Conservation (phyloP, 2,888 invertebrate species). For the Sesia apiformis region DNA sequence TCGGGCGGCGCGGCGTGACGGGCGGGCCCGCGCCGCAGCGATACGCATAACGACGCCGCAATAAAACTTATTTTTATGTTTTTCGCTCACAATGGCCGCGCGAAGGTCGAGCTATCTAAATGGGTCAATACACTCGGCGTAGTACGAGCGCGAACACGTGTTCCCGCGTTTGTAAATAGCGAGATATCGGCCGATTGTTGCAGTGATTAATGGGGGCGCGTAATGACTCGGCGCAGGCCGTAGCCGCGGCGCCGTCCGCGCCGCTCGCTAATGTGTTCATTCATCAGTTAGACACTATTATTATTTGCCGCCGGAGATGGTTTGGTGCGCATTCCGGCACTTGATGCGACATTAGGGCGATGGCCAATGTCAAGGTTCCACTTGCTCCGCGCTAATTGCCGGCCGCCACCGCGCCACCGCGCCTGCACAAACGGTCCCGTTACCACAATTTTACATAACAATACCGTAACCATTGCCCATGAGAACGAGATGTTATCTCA, state of each 20-base stretch:
- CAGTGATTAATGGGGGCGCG: conserved; percentile 73
- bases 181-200: conserved; percentile 75
- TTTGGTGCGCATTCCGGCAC: conserved; percentile 60
- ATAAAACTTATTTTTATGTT: conserved; percentile 76
- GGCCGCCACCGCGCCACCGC: neutral
- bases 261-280: conserved; percentile 66
- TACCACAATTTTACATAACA: neutral
- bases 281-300: conserved; percentile 67
- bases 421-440: neutral
- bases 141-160: conserved; percentile 71
- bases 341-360: conserved; percentile 62
- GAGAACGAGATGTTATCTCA: too few relatives aligned
- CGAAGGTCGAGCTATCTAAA: conserved; percentile 75
- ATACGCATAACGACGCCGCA: conserved; percentile 73
- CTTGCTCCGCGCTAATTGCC: conserved; percentile 46
- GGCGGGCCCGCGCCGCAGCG: conserved; percentile 38
- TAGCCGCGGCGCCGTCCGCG: conserved; percentile 33
- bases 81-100: conserved; percentile 75
- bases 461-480: neutral
- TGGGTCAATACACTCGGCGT: conserved; percentile 74
- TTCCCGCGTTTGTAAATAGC: conserved; percentile 74
- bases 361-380: conserved; percentile 71
- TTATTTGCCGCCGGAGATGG: conserved; percentile 59
- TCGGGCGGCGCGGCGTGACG: conserved; percentile 59
- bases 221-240: conserved; percentile 62